Conservation (phyloP, 2,888 invertebrate species). For the Megamerina dolium region DNA sequence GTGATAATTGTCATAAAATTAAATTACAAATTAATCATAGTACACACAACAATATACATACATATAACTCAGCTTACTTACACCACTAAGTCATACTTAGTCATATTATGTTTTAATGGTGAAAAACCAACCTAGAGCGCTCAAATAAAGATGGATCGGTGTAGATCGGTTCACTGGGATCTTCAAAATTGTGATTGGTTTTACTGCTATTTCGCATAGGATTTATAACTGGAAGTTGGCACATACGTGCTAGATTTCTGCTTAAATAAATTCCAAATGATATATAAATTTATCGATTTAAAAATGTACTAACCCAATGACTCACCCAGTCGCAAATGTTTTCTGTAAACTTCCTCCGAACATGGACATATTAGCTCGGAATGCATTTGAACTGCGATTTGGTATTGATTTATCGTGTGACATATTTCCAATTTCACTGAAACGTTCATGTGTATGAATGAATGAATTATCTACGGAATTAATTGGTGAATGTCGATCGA, state of each 20-base stretch:
- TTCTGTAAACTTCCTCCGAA: conserved; percentile 66
- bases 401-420: conserved; percentile 31
- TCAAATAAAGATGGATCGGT: conserved; percentile 88
- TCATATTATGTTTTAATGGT: too few species aligned
- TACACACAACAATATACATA: too few species aligned
- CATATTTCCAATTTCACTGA: conserved; percentile 45
- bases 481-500: conserved; percentile 52
- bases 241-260: conserved; percentile 50
- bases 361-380: conserved; percentile 52
- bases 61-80: too few species aligned
- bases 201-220: conserved; percentile 52
- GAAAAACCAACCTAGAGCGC: conserved; percentile 64
- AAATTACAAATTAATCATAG: too few species aligned
- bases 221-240: conserved; percentile 51
- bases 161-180: conserved; percentile 89
- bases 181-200: conserved; percentile 58
- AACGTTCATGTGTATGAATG: conserved; percentile 50
- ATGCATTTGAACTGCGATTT: conserved; percentile 37
- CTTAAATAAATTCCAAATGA: conserved; percentile 11
- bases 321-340: conserved; percentile 61
- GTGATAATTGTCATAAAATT: too few species aligned
- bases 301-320: not conserved
- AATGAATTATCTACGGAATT: conserved; percentile 45
- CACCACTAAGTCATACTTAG: too few species aligned
- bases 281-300: conserved; percentile 1